phyloP scores from a whole-genome alignment of 2,888 invertebrate genomes.

The Drosophila leonis region DNA sequence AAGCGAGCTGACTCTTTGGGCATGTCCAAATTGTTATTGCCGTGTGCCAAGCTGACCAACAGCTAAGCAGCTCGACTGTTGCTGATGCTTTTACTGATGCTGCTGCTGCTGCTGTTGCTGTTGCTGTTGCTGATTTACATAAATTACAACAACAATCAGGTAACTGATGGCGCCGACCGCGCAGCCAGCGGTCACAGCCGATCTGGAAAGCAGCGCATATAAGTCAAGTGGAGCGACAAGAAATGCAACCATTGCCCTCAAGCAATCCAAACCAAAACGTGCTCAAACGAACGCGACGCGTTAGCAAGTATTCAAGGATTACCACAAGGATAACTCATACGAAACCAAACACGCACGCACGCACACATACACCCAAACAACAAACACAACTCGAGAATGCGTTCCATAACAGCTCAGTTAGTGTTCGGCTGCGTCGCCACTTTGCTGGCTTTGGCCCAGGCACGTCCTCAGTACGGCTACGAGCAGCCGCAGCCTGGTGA shows the following conservation, averaged over 20 bases:
- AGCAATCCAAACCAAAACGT: constrained; percentile 65
- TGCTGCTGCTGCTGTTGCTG: not conserved
- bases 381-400: constrained; percentile 18
- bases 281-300: constrained; percentile 34
- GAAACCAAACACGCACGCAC: not conserved
- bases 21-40: constrained; percentile 26
- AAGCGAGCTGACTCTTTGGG: constrained; percentile 19
- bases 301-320: constrained; percentile 26
- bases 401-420: constrained; percentile 42
- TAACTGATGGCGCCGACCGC: constrained; percentile 40
- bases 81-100: constrained; percentile 1
- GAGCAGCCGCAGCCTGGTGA: constrained; percentile 58
- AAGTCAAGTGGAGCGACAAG: constrained; percentile 72
- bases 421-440: constrained; percentile 50
- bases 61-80: constrained; percentile 19
- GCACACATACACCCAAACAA: not conserved
- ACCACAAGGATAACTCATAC: constrained; percentile 28
- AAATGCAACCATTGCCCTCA: constrained; percentile 77
- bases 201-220: constrained; percentile 69
- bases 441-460: constrained; percentile 62
- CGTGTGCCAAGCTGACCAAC: constrained; percentile 7
- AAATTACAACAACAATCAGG: constrained; percentile 59
- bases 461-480: constrained; percentile 83
- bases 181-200: constrained; percentile 40
- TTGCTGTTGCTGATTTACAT: constrained; percentile 59